A percentile compares a stretch with the other conserved stretches of the same genome.
Conservation (phyloP, 92 coral and sea anemone genomes). For the Micromussa lordhowensis region DNA sequence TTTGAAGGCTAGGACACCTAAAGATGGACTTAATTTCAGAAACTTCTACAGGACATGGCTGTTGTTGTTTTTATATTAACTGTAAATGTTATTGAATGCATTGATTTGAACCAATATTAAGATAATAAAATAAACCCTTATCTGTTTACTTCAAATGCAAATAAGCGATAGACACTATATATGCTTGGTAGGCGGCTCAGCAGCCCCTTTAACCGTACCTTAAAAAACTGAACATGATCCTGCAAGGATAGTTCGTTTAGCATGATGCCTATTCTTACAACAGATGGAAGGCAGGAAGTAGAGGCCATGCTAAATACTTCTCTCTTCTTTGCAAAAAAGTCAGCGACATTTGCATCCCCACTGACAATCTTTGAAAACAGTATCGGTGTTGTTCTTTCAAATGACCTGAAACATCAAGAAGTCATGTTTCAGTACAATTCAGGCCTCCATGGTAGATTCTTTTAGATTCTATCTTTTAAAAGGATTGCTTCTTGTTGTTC, state of each 20-base stretch:
- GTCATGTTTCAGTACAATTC: too few species aligned
- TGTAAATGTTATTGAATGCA: too few species aligned
- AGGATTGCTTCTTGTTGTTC: too few species aligned
- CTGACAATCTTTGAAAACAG: background rate
- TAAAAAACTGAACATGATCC: conserved; percentile 9
- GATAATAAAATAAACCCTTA: background rate
- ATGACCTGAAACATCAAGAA: background rate
- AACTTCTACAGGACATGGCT: too few species aligned
- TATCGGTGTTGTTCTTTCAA: conserved; percentile 7
- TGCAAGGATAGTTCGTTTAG: background rate
- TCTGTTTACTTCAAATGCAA: conserved; percentile 35
- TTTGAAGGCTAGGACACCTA: too few species aligned
- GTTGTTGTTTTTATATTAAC: too few species aligned
- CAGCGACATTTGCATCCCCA: background rate
- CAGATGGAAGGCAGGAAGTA: conserved; percentile 18
- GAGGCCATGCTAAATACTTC: conserved; percentile 1
- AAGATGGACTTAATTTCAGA: too few species aligned
- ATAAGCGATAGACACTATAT: too few species aligned
- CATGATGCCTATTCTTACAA: background rate
- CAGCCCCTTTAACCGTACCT: background rate
- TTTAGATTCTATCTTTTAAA: too few species aligned
- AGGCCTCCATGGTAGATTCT: too few species aligned
- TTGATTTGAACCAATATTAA: too few species aligned
- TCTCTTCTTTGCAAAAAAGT: background rate
- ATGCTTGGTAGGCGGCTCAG: conserved; percentile 35